Base-by-base conservation (phyloP, 2,888 invertebrate species). In the Cantharis rustica region DNA sequence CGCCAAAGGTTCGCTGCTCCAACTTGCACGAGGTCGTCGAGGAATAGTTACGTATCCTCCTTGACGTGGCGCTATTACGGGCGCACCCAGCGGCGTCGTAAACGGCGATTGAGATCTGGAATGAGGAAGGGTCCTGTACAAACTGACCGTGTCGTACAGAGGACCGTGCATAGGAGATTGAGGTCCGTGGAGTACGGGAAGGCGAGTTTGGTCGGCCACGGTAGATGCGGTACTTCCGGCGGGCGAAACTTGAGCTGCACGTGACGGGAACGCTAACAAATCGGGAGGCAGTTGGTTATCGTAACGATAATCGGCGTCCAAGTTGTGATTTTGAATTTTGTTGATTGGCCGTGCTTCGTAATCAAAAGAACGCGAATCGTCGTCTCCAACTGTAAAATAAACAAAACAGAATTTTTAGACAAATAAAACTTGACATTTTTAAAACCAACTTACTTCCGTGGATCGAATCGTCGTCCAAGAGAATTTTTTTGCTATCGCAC, bases 41-140 rank as follows among this genome's bases (percentile, higher is more conserved):
- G 96, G 96, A 77, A 96, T 95, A 15, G 96, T 96, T 64, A 96
- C 95, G 86, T 96, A 96, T 11, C 95, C 96, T 10, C 84, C 84
- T 27, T 94, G 94, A 79, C 94, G 91, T 4, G 93, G 93, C 81
- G 76, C 85, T 79, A 73, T 73, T 71, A 73, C 79, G 11, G 77
- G 82, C 20, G 93, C 92, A 62, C 94, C 90, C 7, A 94, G 94
- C 26, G 90, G 90, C 7, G 92, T 92, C 27, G 93, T 91, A 82
- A 95, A 95, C 0, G 94, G 95, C n/a, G 95, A 95, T 79, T 94
- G 93, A 27, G 94, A 94, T 76, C 88, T 90, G 31, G 95, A 95
- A 88, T 95, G 94, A 10, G 96, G 96, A 74, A 96, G 87, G 2
- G 96, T 96, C 85, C 95, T 93, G 86, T 95, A 95, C 1, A 93